Evolutionary conservation across 2,888 invertebrate genomes (phyloP), one percentile per base, ranked within the genome.

Genomic region (Leucozona laternaria): DNA sequence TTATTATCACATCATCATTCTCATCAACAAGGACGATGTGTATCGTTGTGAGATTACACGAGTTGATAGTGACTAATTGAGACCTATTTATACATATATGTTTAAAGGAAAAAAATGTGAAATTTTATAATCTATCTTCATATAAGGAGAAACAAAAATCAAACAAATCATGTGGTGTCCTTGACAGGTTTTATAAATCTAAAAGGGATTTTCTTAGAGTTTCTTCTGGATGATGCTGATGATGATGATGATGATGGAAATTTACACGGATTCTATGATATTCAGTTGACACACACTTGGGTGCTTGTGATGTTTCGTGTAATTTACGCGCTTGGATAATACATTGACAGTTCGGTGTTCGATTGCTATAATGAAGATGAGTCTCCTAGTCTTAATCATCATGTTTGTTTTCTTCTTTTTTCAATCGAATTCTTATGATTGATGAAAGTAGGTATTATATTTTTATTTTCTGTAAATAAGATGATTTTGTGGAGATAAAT

Each of bases 51-150:
- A 86, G 86, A 86, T 86, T 79, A 86, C 86, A 86, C 75, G 45
- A 71, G 37, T 71, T 86, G 86, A 86, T 86, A 82, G 78, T 86
- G 86, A 86, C 86, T 86, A 86, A 86, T 86, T 86, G 78, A 45
- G 45, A 64, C 45, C 82, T 71, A 86, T 82, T 82, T 79, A 83
- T 83, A 72, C 72, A 31, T 31, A 8, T 22, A n/a, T n/a, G 53
- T 25, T 57, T 48, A 13, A 40, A 20, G 20, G 13, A 20, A 22
- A 8, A 25, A 57, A 48, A 48, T n/a, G 43, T 43, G 43, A 15
- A 22, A n/a, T 40, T 40, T 43, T 8, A 20, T 37, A 40, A 40
- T 20, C 17, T 34, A 34, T 62, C 5, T 50, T 25, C 4, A 2
- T 4, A n/a, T 28, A 55, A 20, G 34, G 43, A 73, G 7, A 37